Evolutionary conservation across 2,797 vertebrate species (phyloP).

Genomic region (Tachyglossus aculeatus): DNA sequence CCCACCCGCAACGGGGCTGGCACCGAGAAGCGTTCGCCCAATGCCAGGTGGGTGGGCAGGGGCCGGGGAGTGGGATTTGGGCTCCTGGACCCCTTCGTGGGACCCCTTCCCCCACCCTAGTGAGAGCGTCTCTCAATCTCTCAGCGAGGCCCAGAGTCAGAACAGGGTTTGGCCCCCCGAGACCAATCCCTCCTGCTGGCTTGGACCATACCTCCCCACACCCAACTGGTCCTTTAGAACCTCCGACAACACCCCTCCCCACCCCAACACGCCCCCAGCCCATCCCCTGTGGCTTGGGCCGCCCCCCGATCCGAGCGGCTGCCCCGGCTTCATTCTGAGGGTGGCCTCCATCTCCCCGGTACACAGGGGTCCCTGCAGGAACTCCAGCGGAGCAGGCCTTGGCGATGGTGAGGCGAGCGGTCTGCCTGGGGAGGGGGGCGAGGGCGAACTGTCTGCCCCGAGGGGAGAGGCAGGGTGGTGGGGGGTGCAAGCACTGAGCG

Average conservation of each 20-base stretch:
- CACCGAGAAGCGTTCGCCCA: constrained; percentile 65
- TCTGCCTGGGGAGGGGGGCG: background rate
- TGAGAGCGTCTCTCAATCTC: no score
- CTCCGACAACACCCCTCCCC: no score
- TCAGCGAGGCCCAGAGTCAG: background rate
- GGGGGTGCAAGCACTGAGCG: background rate
- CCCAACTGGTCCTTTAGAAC: background rate
- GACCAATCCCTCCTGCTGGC: background rate
- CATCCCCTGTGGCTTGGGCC: background rate
- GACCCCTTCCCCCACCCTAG: background rate
- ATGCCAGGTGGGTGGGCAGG: constrained; percentile 71
- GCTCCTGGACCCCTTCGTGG: no score
- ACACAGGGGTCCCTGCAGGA: constrained; percentile 34
- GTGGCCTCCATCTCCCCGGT: no score
- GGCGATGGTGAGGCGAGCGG: constrained; percentile 40
- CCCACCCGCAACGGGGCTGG: constrained; percentile 35
- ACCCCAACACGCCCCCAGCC: background rate
- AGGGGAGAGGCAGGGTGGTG: no score
- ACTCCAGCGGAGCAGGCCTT: constrained; percentile 31
- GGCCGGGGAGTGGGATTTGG: no score
- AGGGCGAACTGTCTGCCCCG: background rate
- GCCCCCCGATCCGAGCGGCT: no score
- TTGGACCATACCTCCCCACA: background rate
- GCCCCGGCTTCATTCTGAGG: no score
- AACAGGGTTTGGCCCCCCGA: background rate